These are phyloP conservation scores for Invenusta paracnida DNA, from an alignment of 2,888 invertebrate genomes.

Conservation along the genomic window DNA sequence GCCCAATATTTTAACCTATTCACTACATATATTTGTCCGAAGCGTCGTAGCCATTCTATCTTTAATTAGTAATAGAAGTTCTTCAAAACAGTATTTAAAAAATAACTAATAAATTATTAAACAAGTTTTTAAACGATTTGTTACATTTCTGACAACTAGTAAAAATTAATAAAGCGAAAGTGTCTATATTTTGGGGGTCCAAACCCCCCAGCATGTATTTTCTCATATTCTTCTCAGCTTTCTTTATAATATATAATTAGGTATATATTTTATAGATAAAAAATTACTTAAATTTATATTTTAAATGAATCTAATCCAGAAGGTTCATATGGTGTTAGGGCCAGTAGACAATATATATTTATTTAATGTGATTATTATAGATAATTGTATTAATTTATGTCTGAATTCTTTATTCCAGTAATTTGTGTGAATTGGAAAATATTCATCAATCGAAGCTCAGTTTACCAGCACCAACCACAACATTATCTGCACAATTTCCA, in stretches of 20 bases:
- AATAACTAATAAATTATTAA: no score
- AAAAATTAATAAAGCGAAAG: no score
- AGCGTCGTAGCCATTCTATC: no score
- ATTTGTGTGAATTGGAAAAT: background rate
- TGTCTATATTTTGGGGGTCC: no score
- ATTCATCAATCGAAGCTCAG: background rate
- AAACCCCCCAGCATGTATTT: no score
- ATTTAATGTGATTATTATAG: background rate
- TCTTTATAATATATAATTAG: background rate
- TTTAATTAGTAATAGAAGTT: no score
- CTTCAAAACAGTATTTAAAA: no score
- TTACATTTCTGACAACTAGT: no score
- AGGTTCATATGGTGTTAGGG: background rate
- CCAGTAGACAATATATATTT: background rate
- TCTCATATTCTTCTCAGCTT: background rate
- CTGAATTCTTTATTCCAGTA: background rate
- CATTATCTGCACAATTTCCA: background rate
- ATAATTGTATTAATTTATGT: background rate
- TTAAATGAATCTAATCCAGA: background rate
- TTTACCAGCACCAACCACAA: background rate
- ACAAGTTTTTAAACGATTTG: no score
- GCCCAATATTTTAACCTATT: background rate
- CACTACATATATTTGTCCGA: background rate
- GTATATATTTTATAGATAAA: background rate
- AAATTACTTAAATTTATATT: background rate